phyloP scores from a whole-genome alignment of 2,888 invertebrate genomes.

The Eremobia ochroleuca region DNA sequence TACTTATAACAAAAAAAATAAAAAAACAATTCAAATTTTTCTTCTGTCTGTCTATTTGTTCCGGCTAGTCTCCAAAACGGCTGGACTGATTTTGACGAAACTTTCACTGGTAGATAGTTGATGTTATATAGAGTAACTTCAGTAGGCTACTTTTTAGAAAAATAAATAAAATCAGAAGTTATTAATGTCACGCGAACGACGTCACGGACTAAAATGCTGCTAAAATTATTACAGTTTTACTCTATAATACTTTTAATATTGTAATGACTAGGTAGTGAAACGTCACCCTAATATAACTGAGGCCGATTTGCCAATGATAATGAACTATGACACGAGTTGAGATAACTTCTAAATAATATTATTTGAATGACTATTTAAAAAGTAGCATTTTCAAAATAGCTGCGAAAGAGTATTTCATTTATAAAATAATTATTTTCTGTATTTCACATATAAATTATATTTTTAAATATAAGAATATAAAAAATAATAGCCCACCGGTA shows the following conservation, averaged over 20 bases:
- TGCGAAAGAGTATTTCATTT: not conserved
- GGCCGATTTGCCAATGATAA: slow-evolving; percentile 26
- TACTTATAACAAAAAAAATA: too few species aligned
- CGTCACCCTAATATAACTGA: slow-evolving; percentile 22
- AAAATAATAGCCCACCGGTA: too few species aligned
- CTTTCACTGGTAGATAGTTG: not conserved
- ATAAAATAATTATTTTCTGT: too few species aligned
- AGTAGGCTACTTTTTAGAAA: not conserved
- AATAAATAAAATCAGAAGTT: not conserved
- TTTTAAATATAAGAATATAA: too few species aligned
- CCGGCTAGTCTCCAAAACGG: not conserved
- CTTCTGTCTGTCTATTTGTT: not conserved
- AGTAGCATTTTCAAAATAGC: not conserved
- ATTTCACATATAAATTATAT: too few species aligned
- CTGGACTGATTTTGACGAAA: not conserved
- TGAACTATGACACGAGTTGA: slow-evolving; percentile 54
- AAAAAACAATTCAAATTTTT: fast-evolving
- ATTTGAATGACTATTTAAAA: not conserved
- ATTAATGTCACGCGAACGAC: not conserved
- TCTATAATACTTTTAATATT: not conserved
- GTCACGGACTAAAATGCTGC: not conserved
- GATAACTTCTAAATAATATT: slow-evolving; percentile 32
- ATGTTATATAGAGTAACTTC: too few species aligned
- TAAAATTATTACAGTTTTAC: not conserved
- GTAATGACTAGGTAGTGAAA: slow-evolving; percentile 18